phyloP scores from a whole-genome alignment of 37 sponge, comb jelly and placozoan species.

The Oscarella lobularis region DNA sequence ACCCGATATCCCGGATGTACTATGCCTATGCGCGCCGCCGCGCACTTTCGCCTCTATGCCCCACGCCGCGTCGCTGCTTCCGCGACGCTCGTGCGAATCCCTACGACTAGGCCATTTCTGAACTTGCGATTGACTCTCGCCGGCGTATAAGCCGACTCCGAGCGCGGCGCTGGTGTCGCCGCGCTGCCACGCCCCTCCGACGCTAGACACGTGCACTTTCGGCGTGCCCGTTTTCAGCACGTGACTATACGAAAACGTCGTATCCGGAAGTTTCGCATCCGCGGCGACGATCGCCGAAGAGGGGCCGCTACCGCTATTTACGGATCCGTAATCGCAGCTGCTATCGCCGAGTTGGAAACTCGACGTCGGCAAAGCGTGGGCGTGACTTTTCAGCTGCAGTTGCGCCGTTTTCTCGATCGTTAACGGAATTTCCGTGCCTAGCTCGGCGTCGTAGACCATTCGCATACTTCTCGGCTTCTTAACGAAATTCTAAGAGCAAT shows the following conservation, averaged over 20 bases:
- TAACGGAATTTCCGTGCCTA: background rate
- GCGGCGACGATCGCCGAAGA: background rate
- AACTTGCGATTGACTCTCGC: background rate
- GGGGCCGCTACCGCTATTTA: background rate
- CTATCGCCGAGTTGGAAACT: background rate
- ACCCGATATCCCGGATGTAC: too few relatives aligned
- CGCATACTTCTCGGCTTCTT: background rate
- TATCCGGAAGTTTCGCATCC: background rate
- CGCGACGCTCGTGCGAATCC: too few relatives aligned
- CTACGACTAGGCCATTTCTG: background rate
- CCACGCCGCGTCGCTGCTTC: too few relatives aligned
- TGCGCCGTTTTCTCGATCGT: background rate
- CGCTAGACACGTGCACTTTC: background rate
- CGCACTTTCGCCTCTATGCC: too few relatives aligned
- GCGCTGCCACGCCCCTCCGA: background rate
- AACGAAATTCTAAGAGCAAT: constrained; percentile 40
- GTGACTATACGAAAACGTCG: background rate
- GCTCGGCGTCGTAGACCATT: background rate
- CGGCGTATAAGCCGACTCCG: background rate
- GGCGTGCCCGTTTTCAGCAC: background rate
- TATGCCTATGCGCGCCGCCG: too few relatives aligned
- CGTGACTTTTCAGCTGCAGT: background rate
- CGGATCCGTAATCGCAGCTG: background rate
- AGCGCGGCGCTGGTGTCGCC: background rate
- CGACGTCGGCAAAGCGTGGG: background rate